Conservation (phyloP, 2,113 vertebrate species). For the Galbula dea region DNA sequence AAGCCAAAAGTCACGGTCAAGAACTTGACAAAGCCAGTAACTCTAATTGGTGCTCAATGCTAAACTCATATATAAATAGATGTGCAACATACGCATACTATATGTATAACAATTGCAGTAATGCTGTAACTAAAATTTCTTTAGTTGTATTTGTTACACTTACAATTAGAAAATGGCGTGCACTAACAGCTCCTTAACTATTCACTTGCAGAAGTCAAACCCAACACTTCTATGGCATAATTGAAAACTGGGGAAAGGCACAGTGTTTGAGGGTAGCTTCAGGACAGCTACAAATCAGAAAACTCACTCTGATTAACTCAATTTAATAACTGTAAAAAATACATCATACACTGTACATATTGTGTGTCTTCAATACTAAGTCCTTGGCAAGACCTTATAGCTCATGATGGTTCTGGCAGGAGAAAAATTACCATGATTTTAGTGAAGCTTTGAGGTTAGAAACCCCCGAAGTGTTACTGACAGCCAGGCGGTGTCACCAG, state of each 20-base stretch:
- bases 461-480: fast-evolving
- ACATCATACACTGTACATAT: neutral
- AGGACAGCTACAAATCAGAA: neutral
- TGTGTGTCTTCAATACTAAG: fast-evolving
- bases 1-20: neutral
- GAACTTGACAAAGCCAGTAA: neutral
- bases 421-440: fast-evolving
- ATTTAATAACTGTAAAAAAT: neutral
- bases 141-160: neutral
- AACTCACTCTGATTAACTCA: neutral
- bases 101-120: neutral
- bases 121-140: neutral
- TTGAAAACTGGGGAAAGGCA: neutral
- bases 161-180: neutral
- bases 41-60: neutral
- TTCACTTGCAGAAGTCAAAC: neutral
- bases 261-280: neutral
- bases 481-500: neutral
- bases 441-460: fast-evolving
- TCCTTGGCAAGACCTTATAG: fast-evolving
- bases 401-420: fast-evolving
- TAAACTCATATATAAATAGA: neutral
- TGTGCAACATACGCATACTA: neutral
- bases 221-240: neutral
- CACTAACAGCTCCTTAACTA: neutral